Conservation (phyloP, 1,140 invertebrate genomes). For the Apis cerana region DNA sequence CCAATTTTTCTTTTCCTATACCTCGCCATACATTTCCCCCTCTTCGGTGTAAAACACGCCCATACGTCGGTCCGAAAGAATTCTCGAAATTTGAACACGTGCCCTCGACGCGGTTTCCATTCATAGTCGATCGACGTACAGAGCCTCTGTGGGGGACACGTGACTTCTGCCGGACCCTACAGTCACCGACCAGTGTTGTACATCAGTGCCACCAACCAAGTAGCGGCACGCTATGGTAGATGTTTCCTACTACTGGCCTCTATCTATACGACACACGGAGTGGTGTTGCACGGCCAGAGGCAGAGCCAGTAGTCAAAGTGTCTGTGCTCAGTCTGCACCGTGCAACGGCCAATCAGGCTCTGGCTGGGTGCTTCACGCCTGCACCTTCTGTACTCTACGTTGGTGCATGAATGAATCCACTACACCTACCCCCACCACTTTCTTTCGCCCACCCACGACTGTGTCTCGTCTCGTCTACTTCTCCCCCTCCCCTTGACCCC, state of each 20-base stretch:
- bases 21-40: too few relatives aligned
- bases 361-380: slow-evolving; percentile 56
- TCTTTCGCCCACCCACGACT: slow-evolving; percentile 66
- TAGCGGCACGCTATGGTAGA: not conserved
- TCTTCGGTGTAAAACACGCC: too few relatives aligned
- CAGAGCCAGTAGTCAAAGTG: slow-evolving; percentile 42
- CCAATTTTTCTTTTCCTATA: too few relatives aligned
- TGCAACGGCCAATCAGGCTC: slow-evolving; percentile 61
- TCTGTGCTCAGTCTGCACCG: slow-evolving; percentile 41
- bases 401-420: slow-evolving; percentile 65
- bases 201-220: not conserved
- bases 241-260: slow-evolving; percentile 13
- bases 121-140: not conserved
- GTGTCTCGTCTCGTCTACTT: slow-evolving; percentile 33
- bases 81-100: too few relatives aligned
- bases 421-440: slow-evolving; percentile 62
- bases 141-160: slow-evolving; percentile 18
- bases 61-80: not conserved
- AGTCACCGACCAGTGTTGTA: not conserved
- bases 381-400: slow-evolving; percentile 64
- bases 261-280: slow-evolving; percentile 3
- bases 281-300: not conserved
- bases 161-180: slow-evolving; percentile 27
- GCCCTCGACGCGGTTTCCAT: not conserved
- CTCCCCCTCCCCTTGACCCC: not conserved